Evolutionary conservation across 2,888 invertebrate species (phyloP).

Genomic region (Cryptocephalus moraei): DNA sequence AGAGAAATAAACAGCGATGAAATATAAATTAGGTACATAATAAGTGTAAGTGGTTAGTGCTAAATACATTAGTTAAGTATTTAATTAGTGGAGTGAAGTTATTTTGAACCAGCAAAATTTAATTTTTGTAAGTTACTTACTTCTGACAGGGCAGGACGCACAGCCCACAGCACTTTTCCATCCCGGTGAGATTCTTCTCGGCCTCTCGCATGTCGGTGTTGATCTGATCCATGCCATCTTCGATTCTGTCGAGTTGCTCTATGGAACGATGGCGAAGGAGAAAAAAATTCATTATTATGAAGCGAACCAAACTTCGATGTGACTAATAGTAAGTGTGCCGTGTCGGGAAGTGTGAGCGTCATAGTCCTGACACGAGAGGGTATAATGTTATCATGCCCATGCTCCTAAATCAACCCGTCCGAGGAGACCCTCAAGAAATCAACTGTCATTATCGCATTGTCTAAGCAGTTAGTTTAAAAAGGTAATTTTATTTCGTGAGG

Average conservation of each 20-base stretch:
- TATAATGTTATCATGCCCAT: constrained; percentile 20
- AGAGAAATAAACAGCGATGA: no score
- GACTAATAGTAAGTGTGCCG: constrained; percentile 5
- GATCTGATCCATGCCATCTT: constrained; percentile 99
- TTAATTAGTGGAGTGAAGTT: no score
- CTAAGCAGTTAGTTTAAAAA: no score
- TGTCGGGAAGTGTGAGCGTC: constrained; percentile 13
- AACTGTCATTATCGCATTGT: no score
- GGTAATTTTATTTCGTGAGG: constrained; percentile 1
- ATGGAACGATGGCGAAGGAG: constrained; percentile 6
- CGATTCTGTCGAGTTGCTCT: constrained; percentile 99
- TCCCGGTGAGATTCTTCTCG: constrained; percentile 97
- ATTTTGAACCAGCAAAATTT: no score
- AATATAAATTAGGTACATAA: no score
- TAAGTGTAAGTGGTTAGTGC: no score
- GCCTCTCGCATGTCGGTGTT: constrained; percentile 99
- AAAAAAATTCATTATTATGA: constrained; percentile 2
- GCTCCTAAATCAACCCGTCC: constrained; percentile 10
- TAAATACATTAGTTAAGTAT: no score
- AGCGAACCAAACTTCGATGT: neutral
- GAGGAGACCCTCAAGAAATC: no score
- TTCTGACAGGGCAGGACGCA: constrained; percentile 98
- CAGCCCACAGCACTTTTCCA: constrained; percentile 99
- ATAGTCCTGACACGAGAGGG: constrained; percentile 13
- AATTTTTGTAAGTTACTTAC: constrained; percentile 47